Conservation (phyloP, 2,888 invertebrate genomes). For the Neoscelio sp. region DNA sequence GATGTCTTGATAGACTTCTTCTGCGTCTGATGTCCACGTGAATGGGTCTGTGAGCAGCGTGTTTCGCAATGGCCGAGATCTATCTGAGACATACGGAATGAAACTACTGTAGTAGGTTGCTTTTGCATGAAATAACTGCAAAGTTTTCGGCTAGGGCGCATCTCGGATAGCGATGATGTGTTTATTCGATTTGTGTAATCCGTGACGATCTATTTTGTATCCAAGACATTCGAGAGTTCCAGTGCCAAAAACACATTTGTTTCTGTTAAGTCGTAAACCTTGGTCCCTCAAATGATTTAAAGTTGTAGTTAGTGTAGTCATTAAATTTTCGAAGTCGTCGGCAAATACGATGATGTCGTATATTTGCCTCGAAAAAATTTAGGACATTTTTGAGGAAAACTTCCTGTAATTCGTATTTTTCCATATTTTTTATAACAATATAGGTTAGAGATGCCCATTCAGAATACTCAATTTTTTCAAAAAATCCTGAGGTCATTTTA, state of each 20-base stretch:
- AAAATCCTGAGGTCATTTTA: constrained; percentile 1
- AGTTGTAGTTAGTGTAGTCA: neutral
- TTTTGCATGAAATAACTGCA: constrained; percentile 20
- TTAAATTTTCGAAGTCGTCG: constrained; percentile 12
- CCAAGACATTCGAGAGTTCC: constrained; percentile 12
- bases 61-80: constrained; percentile 1
- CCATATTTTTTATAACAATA: constrained; percentile 20
- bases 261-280: constrained; percentile 12
- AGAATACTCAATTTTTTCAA: constrained; percentile 18
- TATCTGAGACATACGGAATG: constrained; percentile 8
- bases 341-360: constrained; percentile 27
- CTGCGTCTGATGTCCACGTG: too few relatives aligned
- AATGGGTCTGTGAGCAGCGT: too few relatives aligned
- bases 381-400: constrained; percentile 27
- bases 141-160: neutral
- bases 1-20: too few relatives aligned
- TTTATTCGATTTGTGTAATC: constrained; percentile 35
- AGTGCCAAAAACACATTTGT: constrained; percentile 21
- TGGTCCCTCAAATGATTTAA: constrained; percentile 14
- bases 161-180: constrained; percentile 21
- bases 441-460: constrained; percentile 44
- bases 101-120: constrained; percentile 30
- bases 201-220: constrained; percentile 26
- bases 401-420: constrained; percentile 29
- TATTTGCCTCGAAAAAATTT: constrained; percentile 47